Percentiles rank a stretch among this genome's conserved stretches.
phyloP scores from a whole-genome alignment of 2,113 vertebrate species.

The Rhadina sibilatrix region DNA sequence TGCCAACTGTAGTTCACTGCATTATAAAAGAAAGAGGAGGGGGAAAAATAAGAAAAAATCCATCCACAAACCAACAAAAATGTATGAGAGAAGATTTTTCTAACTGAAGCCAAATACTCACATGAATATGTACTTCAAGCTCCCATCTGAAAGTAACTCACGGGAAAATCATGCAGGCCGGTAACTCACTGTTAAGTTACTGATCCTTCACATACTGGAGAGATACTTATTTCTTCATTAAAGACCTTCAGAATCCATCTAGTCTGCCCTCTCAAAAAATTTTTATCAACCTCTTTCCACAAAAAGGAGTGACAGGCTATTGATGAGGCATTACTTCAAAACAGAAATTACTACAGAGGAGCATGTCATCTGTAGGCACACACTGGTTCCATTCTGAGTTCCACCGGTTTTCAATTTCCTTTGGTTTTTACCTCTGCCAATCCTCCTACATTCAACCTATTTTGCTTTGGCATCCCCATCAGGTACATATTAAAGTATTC shows the following conservation, averaged over 20 bases:
- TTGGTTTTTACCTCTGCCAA: background rate
- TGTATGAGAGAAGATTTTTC: background rate
- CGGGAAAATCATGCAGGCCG: background rate
- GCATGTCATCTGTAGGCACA: background rate
- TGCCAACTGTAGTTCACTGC: background rate
- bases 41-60: accelerated
- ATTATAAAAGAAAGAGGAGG: background rate
- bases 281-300: background rate
- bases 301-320: background rate
- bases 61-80: background rate
- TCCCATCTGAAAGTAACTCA: background rate
- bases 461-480: background rate
- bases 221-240: too few relatives aligned
- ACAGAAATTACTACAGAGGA: background rate
- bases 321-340: background rate
- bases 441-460: background rate
- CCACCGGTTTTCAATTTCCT: background rate
- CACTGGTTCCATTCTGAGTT: background rate
- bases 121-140: background rate
- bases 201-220: background rate
- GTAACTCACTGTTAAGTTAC: background rate
- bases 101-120: background rate
- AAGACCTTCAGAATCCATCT: background rate
- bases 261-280: background rate
- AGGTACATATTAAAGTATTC: background rate